Base-by-base conservation (phyloP, 1,140 invertebrate species). In the Drosophila triauraria region DNA sequence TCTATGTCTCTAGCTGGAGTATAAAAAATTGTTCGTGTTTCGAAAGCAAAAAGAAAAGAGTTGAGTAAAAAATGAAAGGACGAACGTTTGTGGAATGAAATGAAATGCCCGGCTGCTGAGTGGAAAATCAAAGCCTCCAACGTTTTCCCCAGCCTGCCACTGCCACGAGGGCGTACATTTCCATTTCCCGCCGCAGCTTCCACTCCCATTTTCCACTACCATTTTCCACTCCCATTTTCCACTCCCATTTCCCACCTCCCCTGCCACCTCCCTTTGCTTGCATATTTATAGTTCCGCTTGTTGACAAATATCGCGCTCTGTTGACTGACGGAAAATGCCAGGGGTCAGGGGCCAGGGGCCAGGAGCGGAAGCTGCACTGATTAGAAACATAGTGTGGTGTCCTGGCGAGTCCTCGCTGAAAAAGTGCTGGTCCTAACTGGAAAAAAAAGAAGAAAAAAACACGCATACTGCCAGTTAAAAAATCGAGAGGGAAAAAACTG, bases 231-330 rank as follows among this genome's bases (percentile, higher is more conserved):
- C 40, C 48, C 47, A 75, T 35, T 70, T 54, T 30, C 43, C 35
- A 30, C 40, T 40, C 40, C 48, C 47, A 75, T 35, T 70, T 54
- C 27, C 43, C 35, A 30, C 13, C 44, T 23, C 53, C 38, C 42
- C 54, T 44, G 53, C 57, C 47, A 13, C 12, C 43, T 7, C 17
- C 53, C 44, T 32, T 47, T 69, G 65, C 84, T 75, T 88, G 85
- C 85, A 85, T 88, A 88, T 88, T 88, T 88, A 88, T 88, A 88
- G 85, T 90, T 90, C 85, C 85, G 85, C 81, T 81, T 90, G 85
- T 88, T 88, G 85, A 88, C 85, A 88, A 88, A 88, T 88, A 85
- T 88, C 85, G 72, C 84, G 62, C 85, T 23, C 65, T 88, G 85
- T 81, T 84, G 80, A 90, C 74, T 90, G 84, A 78, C 84, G 67